These are phyloP conservation scores for Chromis chromis DNA, from an alignment of 2,797 vertebrate species.

Conservation along the genomic window DNA sequence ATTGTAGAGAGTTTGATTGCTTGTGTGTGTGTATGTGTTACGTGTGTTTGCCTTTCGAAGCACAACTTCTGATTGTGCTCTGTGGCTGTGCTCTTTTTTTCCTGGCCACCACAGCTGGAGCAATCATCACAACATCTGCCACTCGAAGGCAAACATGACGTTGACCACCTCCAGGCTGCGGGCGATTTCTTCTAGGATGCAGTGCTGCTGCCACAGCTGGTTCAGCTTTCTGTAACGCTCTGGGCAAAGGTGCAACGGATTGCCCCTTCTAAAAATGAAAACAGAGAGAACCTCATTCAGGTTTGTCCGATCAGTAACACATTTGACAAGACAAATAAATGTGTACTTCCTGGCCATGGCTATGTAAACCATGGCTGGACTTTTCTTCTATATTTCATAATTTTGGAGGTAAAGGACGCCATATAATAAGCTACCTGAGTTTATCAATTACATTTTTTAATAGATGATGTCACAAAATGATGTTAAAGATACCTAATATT, in stretches of 20 bases:
- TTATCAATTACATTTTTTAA: too few relatives aligned
- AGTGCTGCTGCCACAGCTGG: slow-evolving; percentile 96
- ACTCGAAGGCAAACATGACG: slow-evolving; percentile 94
- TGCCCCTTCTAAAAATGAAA: slow-evolving; percentile 88
- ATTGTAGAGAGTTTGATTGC: slow-evolving; percentile 43
- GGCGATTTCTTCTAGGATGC: slow-evolving; percentile 97
- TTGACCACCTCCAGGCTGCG: slow-evolving; percentile 95
- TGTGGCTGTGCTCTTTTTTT: slow-evolving; percentile 39
- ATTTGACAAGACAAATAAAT: background rate
- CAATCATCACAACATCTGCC: slow-evolving; percentile 92
- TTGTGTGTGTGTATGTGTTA: background rate
- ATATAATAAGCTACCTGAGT: too few relatives aligned
- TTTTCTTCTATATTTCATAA: too few relatives aligned
- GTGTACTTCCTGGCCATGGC: background rate
- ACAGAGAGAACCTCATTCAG: background rate
- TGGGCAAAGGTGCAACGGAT: slow-evolving; percentile 93
- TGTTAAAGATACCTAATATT: too few relatives aligned
- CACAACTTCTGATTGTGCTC: slow-evolving; percentile 46
- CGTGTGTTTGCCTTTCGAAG: slow-evolving; percentile 26
- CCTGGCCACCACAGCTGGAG: slow-evolving; percentile 22
- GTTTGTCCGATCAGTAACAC: background rate
- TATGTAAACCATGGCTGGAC: background rate
- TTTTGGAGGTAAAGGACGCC: too few relatives aligned
- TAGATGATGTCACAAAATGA: too few relatives aligned
- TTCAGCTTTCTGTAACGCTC: slow-evolving; percentile 96